phyloP scores from a whole-genome alignment of 1,140 invertebrate genomes.

The Mycetomoellerius zeteki region DNA sequence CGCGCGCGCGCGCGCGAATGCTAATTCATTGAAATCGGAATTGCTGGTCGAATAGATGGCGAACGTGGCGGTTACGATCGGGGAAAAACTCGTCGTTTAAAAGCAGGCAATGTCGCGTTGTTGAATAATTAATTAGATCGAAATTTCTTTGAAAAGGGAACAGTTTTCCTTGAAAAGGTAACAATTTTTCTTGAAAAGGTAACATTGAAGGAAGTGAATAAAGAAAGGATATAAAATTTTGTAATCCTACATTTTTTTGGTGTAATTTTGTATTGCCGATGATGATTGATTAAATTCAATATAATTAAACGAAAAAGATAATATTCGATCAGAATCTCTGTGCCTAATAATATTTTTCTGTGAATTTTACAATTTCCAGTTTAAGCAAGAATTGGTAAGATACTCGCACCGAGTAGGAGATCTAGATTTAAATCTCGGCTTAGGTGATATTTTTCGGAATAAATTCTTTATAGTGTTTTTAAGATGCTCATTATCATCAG shows the following conservation, averaged over 20 bases:
- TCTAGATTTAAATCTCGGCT: too few species aligned
- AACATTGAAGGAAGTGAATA: background rate
- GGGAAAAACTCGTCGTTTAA: constrained; percentile 35
- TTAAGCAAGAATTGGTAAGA: too few species aligned
- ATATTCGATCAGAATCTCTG: too few species aligned
- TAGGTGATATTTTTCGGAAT: too few species aligned
- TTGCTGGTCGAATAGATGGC: constrained; percentile 41
- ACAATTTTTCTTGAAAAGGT: background rate
- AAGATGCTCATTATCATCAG: too few species aligned
- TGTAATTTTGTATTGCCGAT: background rate
- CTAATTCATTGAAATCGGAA: constrained; percentile 59
- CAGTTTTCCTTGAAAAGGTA: constrained; percentile 4
- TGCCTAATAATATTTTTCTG: too few species aligned
- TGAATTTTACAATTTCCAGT: too few species aligned
- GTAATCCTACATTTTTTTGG: background rate
- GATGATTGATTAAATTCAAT: constrained; percentile 12
- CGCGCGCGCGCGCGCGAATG: constrained; percentile 33
- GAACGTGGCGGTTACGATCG: constrained; percentile 22
- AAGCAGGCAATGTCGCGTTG: constrained; percentile 25
- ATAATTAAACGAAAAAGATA: too few species aligned
- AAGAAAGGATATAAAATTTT: background rate
- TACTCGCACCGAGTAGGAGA: too few species aligned
- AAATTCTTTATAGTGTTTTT: too few species aligned
- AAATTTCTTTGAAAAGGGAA: constrained; percentile 2
- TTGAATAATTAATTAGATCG: constrained; percentile 51